A percentile compares a stretch with the other conserved stretches of the same genome.
Evolutionary conservation across 1,140 invertebrate species (phyloP).

Genomic region (Bombus turneri): DNA sequence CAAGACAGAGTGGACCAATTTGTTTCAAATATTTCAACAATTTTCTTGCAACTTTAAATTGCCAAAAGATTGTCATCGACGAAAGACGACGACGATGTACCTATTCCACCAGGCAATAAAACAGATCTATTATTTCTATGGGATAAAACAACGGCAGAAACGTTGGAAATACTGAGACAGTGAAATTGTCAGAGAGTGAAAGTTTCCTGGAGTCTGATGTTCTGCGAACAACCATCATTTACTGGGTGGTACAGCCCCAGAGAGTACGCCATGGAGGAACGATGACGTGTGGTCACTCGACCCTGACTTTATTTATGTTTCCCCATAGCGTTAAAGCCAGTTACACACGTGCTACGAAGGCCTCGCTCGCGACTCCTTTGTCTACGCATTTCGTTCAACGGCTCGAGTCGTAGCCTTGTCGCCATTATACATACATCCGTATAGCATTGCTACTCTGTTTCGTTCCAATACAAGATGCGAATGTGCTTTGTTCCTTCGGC

Average conservation of each 20-base stretch:
- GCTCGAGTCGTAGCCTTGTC: constrained; percentile 45
- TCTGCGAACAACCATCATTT: constrained; percentile 29
- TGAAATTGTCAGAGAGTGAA: background rate
- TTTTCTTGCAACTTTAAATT: background rate
- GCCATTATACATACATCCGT: constrained; percentile 47
- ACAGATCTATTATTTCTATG: background rate
- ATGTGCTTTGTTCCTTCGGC: no score
- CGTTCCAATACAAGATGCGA: background rate
- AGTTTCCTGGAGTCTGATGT: constrained; percentile 16
- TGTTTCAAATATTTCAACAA: background rate
- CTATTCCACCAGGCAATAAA: background rate
- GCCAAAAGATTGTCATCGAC: background rate
- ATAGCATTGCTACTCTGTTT: constrained; percentile 11
- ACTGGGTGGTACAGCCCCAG: constrained; percentile 1
- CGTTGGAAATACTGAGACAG: background rate
- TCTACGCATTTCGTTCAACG: constrained; percentile 66
- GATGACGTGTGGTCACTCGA: constrained; percentile 69
- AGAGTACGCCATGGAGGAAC: constrained; percentile 46
- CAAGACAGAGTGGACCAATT: background rate
- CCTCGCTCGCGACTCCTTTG: constrained; percentile 61
- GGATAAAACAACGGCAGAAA: no score
- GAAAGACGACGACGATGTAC: background rate
- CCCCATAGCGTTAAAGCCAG: constrained; percentile 63
- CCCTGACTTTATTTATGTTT: constrained; percentile 79
- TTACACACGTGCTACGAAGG: constrained; percentile 67